These are phyloP conservation scores for Hylaeus anthracinus DNA, from an alignment of 1,140 invertebrate genomes.

Conservation along the genomic window DNA sequence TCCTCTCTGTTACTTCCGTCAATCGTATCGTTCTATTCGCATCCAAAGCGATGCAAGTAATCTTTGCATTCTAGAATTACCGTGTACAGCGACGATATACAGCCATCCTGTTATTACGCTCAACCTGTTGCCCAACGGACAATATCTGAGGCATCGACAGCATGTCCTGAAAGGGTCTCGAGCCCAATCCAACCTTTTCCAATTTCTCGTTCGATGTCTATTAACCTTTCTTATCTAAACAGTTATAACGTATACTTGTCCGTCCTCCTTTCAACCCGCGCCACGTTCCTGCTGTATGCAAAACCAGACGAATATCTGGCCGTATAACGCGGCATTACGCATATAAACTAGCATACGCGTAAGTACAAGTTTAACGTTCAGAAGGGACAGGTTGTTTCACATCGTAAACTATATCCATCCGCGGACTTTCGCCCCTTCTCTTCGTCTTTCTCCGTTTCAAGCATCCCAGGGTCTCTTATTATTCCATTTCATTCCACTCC, in stretches of 20 bases:
- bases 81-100: too few relatives aligned
- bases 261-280: background rate
- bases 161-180: background rate
- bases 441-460: background rate
- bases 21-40: too few relatives aligned
- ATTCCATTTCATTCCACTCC: constrained; percentile 57
- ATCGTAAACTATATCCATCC: constrained; percentile 27
- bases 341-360: background rate
- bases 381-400: constrained; percentile 30
- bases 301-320: background rate
- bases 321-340: background rate
- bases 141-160: background rate
- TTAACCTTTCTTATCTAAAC: constrained; percentile 31
- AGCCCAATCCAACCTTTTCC: constrained; percentile 8
- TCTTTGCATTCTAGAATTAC: too few relatives aligned
- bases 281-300: background rate
- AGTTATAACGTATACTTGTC: background rate
- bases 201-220: background rate
- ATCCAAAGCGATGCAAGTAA: too few relatives aligned
- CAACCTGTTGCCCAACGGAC: constrained; percentile 2
- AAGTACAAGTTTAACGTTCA: constrained; percentile 31
- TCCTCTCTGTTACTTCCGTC: too few relatives aligned
- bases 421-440: background rate
- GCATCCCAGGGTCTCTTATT: constrained; percentile 38
- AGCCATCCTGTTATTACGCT: background rate